Conservation (phyloP, 2,797 vertebrate species). For the Scyliorhinus canicula region DNA sequence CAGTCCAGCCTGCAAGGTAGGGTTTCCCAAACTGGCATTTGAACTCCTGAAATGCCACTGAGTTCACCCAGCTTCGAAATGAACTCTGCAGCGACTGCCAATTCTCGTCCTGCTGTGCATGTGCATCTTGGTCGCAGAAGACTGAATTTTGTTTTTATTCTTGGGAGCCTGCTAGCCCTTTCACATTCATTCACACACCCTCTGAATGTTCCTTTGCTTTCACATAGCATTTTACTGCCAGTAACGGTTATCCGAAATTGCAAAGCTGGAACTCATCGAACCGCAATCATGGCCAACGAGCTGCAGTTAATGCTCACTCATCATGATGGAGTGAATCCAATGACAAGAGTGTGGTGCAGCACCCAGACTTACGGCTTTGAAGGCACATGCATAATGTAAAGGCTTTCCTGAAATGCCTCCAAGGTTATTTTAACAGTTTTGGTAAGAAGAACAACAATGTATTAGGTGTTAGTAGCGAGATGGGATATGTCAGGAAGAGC, state of each 20-base stretch:
- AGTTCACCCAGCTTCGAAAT: background rate
- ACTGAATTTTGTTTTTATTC: background rate
- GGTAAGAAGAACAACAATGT: background rate
- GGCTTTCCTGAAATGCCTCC: background rate
- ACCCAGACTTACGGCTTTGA: background rate
- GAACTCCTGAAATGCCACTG: background rate
- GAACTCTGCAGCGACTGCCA: background rate
- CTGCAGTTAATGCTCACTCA: background rate
- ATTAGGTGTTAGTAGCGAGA: background rate
- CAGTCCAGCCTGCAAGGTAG: background rate
- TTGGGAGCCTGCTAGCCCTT: conserved; percentile 15
- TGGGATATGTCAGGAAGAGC: background rate
- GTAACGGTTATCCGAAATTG: background rate
- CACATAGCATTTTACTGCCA: background rate
- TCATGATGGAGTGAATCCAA: background rate
- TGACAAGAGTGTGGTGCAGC: background rate
- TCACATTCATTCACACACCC: background rate
- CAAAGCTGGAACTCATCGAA: background rate
- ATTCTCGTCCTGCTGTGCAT: background rate
- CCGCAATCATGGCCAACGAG: background rate
- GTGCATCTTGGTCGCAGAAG: background rate
- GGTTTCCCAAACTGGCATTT: background rate
- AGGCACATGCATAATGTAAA: background rate
- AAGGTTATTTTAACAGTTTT: background rate
- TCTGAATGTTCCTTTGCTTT: background rate